Evolutionary conservation across 2,113 vertebrate genomes (phyloP), one percentile per base, ranked within the genome.

Genomic region (Cyprinodon tularosa): DNA sequence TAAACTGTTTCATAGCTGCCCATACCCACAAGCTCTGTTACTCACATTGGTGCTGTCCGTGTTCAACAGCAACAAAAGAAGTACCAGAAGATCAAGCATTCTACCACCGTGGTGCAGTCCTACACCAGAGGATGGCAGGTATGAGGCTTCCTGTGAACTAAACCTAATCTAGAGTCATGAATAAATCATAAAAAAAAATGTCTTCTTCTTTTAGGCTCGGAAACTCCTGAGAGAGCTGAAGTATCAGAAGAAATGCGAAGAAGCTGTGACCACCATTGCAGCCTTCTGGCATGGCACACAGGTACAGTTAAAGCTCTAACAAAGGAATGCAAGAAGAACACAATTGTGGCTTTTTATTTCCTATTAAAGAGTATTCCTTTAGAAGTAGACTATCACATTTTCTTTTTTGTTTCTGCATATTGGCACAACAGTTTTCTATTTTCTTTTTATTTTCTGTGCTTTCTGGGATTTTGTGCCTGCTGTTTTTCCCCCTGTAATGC

Each of bases 91-190:
- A 96, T 95, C 79, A 98, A 97, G 93, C 94, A 93, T 13, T 95
- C 97, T 0, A 90, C 97, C 81, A 84, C 97, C 11, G 82, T 96
- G 70, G 91, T 99, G 39, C 98, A 99, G 94, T 98, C 97, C 0
- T 99, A 95, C 80, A 96, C 96, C 91, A 93, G 98, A 86, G 98
- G 97, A 39, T 99, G 98, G 98, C 98, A 98, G 97, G 98, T 99
- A 80, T 76, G 95, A 62, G 50, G 13, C 37, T 22, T 0, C 29
- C 7, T 10, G 15, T 1, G 17, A 8, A 50, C 22, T 37, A 4
- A 76, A 53, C 14, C 12, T 3, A 3, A 40, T 6, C 6, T n/a
- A 9, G 57, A 62, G 76, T 59, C 2, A 4, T 42, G 7, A 62
- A 12, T 7, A 48, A 70, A 48, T 74, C 12, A 10, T 37, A 5